These are phyloP conservation scores for Drosophila nannoptera DNA, from an alignment of 1,140 invertebrate species.

Conservation along the genomic window DNA sequence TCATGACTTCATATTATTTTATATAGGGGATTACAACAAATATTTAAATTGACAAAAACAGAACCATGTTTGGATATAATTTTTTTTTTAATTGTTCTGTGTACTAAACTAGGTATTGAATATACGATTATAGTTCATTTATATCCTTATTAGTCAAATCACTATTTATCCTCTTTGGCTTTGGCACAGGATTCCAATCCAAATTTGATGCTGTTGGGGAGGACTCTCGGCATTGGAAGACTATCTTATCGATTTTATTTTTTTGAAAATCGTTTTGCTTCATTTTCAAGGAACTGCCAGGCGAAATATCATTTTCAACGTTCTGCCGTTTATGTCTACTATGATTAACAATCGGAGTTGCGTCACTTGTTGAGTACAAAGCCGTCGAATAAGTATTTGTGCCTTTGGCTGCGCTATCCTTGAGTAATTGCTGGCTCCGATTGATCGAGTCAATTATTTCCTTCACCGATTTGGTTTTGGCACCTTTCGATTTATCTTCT, in stretches of 20 bases:
- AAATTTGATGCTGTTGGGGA: conserved; percentile 75
- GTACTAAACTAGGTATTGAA: background rate
- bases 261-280: conserved; percentile 54
- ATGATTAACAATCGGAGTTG: conserved; percentile 29
- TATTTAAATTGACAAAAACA: too few relatives aligned
- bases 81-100: background rate
- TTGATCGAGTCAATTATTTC: conserved; percentile 79
- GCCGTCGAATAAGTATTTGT: conserved; percentile 45
- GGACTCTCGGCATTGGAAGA: conserved; percentile 63
- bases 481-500: background rate
- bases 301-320: conserved; percentile 29
- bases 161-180: conserved; percentile 68
- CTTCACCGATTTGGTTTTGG: conserved; percentile 68
- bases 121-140: conserved; percentile 5
- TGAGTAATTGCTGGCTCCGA: conserved; percentile 70
- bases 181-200: conserved; percentile 78
- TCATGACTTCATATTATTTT: too few relatives aligned
- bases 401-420: conserved; percentile 68
- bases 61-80: too few relatives aligned
- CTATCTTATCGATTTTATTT: conserved; percentile 62
- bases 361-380: conserved; percentile 36
- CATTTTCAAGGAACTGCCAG: conserved; percentile 16
- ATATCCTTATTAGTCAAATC: conserved; percentile 21
- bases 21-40: too few relatives aligned
- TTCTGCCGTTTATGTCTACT: conserved; percentile 20